Conservation (phyloP, 2,888 invertebrate genomes). For the Drosophila nr. perissopoda region DNA sequence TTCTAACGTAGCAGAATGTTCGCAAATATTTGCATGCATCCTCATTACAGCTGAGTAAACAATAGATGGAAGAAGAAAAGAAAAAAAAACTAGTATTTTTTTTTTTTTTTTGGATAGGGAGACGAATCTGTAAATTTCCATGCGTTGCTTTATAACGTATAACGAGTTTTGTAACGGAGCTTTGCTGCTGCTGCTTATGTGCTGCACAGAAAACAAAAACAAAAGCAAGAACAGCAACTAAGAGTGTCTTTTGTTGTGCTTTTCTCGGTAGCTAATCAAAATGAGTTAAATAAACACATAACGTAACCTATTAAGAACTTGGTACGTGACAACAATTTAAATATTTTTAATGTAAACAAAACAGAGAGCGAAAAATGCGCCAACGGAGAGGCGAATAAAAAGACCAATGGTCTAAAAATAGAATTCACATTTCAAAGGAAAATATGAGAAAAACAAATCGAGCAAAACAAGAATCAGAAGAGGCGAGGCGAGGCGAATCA, state of each 20-base stretch:
- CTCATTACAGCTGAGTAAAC: conserved; percentile 51
- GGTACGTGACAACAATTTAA: conserved; percentile 80
- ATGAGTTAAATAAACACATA: conserved; percentile 80
- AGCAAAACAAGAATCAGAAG: conserved; percentile 51
- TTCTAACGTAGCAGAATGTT: background rate
- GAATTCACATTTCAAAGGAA: conserved; percentile 67
- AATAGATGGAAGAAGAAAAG: conserved; percentile 4
- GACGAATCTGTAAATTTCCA: conserved; percentile 5
- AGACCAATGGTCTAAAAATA: conserved; percentile 68
- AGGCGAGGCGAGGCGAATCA: conserved; percentile 30
- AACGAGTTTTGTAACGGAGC: conserved; percentile 38
- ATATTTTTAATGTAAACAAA: conserved; percentile 80
- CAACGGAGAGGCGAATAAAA: conserved; percentile 28
- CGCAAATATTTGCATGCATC: conserved; percentile 14
- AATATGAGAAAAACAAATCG: conserved; percentile 70
- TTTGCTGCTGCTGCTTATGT: conserved; percentile 3
- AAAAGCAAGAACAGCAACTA: conserved; percentile 19
- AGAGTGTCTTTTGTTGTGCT: conserved; percentile 67
- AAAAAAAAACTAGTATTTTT: background rate
- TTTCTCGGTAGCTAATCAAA: conserved; percentile 74
- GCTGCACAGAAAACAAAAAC: background rate
- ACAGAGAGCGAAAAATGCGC: conserved; percentile 63
- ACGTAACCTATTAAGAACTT: conserved; percentile 81
- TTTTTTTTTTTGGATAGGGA: background rate
- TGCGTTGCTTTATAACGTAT: background rate